Base-by-base conservation (phyloP, 1,140 invertebrate species). In the Pogonomyrmex californicus region DNA sequence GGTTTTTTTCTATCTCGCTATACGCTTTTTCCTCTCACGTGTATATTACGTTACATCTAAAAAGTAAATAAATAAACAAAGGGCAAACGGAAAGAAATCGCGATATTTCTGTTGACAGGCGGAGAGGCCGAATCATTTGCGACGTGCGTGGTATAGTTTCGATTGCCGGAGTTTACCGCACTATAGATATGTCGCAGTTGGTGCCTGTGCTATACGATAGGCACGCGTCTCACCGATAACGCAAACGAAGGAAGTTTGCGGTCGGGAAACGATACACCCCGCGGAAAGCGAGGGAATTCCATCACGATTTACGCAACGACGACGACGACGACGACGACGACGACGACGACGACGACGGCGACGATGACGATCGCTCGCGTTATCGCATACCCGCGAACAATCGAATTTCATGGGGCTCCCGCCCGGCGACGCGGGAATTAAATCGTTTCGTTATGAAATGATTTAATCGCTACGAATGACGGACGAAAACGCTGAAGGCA, bases 141-240 rank as follows among this genome's bases (percentile, higher is more conserved):
- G 23, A 2, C 36, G 38, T 23, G 36, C 12, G n/a, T 44, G 49
- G 23, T 30, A 30, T 56, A 54, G 63, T 70, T 70, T 70, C 63
- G n/a, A 10, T 14, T 38, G 33, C 54, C 49, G 14, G 12, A n/a
- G 23, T 66, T 36, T 51, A 30, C 44, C 1, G 44, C 33, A 30
- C 38, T 65, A 36, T 66, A 65, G 76, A 79, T 41, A 12, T 36
- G 33, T 17, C 30, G 62, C 77, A 68, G 56, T 33, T 79, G 44
- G n/a, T 66, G 60, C 76, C 38, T 47, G 49, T 33, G 4, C n/a
- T 2, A 23, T n/a, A 54, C 7, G 62, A 79, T 68, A 79, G 23
- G 77, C 36, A 1, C 51, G 51, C 49, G 51, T 70, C 41, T 70
- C 23, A 14, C 23, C 78, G 65, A 81, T 81, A 81, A 81, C 38